Evolutionary conservation across 2,888 invertebrate genomes (phyloP).

Genomic region (Himalopsyche japonica): DNA sequence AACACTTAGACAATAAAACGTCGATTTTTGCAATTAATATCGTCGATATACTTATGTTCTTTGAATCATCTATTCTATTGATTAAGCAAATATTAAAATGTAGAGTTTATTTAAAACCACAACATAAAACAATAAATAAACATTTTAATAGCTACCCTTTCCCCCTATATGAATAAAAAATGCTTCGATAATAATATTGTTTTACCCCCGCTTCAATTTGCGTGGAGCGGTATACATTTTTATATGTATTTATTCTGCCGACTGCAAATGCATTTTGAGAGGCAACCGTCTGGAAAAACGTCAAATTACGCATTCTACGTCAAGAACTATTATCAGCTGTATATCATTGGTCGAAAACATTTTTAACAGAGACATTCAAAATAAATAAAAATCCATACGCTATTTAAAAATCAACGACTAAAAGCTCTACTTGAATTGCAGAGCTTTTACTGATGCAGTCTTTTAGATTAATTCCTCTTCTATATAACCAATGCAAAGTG

Average conservation of each 20-base stretch:
- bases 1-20: too few relatives aligned
- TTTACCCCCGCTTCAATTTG: neutral
- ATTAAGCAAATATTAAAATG: too few relatives aligned
- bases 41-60: too few relatives aligned
- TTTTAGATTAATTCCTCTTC: too few relatives aligned
- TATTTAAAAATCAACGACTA: too few relatives aligned
- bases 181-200: neutral
- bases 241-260: neutral
- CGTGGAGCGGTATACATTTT: neutral
- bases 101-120: too few relatives aligned
- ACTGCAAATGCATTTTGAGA: neutral
- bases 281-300: neutral
- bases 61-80: too few relatives aligned
- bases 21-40: too few relatives aligned
- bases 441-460: too few relatives aligned
- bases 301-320: neutral
- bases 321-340: neutral
- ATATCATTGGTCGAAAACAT: neutral
- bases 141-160: neutral
- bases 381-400: too few relatives aligned
- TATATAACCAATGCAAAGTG: too few relatives aligned
- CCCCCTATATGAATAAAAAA: neutral
- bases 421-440: too few relatives aligned
- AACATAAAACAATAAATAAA: neutral
- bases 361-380: neutral